Evolutionary conservation across 2,888 invertebrate genomes (phyloP).

Genomic region (Pachymerium ferrugineum): DNA sequence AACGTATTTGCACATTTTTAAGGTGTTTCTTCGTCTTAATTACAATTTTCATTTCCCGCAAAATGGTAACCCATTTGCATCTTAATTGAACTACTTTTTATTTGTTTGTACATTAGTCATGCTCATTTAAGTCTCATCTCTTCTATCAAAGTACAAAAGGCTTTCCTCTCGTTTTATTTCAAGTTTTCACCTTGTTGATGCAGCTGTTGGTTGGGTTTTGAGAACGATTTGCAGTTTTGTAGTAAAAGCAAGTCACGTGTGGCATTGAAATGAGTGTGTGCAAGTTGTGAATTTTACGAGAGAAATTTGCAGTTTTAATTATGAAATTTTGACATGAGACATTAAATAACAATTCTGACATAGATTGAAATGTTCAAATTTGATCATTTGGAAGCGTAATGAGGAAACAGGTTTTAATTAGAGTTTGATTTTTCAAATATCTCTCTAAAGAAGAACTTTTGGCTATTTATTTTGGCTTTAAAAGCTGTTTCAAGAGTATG

Average conservation of each 20-base stretch:
- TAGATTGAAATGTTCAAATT: not conserved
- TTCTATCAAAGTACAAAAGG: not conserved
- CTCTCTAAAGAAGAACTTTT: too few relatives aligned
- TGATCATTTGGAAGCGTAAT: not conserved
- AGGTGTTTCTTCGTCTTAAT: not conserved
- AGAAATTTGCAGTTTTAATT: not conserved
- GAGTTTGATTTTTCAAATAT: too few relatives aligned
- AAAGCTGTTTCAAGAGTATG: too few relatives aligned
- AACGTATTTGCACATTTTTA: not conserved
- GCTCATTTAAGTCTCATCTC: not conserved
- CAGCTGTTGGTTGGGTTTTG: not conserved
- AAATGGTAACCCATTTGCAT: not conserved
- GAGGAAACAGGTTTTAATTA: not conserved
- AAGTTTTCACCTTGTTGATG: constrained; percentile 8
- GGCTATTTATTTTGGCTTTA: too few relatives aligned
- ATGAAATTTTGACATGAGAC: not conserved
- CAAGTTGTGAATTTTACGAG: not conserved
- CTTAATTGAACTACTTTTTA: not conserved
- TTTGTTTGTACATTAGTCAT: not conserved
- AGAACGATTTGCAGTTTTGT: not conserved
- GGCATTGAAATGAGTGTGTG: not conserved
- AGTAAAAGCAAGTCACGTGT: not conserved
- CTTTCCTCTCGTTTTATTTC: not conserved
- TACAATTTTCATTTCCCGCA: not conserved
- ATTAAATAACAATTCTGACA: not conserved